Conservation (phyloP, 2,113 vertebrate genomes). For the Sula dactylatra region DNA sequence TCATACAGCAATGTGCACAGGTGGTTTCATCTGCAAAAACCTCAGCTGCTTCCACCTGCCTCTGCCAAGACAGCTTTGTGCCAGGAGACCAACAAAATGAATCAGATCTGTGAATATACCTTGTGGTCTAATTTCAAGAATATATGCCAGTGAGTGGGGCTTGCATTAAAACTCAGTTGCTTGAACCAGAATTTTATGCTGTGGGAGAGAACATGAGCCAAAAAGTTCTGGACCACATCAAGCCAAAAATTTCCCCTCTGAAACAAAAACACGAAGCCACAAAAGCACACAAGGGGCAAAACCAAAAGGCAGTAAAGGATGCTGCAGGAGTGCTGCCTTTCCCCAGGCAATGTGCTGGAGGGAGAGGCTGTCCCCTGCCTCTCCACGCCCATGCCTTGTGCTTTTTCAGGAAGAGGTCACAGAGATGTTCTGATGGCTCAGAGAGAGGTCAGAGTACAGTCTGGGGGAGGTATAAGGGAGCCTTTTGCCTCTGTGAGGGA, state of each 20-base stretch:
- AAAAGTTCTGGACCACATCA: not conserved
- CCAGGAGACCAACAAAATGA: not conserved
- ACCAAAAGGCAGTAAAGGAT: not conserved
- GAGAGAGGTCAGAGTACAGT: not conserved
- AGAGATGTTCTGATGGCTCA: not conserved
- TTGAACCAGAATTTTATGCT: not conserved
- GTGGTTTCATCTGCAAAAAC: not conserved
- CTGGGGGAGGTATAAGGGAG: not conserved
- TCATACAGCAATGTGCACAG: not conserved
- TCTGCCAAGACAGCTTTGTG: not conserved
- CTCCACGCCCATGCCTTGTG: fast-evolving
- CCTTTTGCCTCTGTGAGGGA: not conserved
- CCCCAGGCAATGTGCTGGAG: not conserved
- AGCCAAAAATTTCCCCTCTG: not conserved
- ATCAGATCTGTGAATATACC: not conserved
- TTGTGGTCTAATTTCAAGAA: not conserved
- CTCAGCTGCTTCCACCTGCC: not conserved
- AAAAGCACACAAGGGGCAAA: not conserved
- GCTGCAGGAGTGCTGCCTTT: not conserved
- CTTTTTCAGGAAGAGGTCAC: fast-evolving
- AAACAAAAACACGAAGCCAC: not conserved
- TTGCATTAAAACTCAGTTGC: not conserved
- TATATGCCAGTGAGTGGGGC: not conserved
- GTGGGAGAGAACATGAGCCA: not conserved
- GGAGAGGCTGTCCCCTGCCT: not conserved